Percentiles rank a stretch among this genome's conserved stretches.
phyloP scores from a whole-genome alignment of 2,797 vertebrate genomes.

The Simalia tracyae region DNA sequence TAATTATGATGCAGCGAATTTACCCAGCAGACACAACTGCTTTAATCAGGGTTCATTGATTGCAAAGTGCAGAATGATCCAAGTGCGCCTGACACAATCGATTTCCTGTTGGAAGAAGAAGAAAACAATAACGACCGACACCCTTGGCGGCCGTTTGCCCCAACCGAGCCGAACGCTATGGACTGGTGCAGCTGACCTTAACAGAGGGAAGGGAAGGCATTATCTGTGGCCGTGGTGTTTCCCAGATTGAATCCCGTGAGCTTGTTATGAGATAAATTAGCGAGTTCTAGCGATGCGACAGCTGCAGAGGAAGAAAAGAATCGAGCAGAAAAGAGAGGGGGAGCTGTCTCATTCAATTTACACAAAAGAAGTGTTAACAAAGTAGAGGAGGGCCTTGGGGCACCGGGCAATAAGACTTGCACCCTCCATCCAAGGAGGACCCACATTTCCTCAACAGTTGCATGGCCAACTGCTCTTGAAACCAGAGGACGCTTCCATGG shows the following conservation, averaged over 20 bases:
- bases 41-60: slow-evolving; percentile 84
- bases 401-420: background rate
- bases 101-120: slow-evolving; percentile 76
- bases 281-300: background rate
- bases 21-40: slow-evolving; percentile 80
- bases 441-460: background rate
- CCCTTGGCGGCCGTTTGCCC: slow-evolving; percentile 48
- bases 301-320: background rate
- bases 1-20: slow-evolving; percentile 96
- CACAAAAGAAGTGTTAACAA: slow-evolving; percentile 1
- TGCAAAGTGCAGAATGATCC: slow-evolving; percentile 76
- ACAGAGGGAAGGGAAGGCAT: slow-evolving; percentile 56
- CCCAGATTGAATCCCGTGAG: slow-evolving; percentile 37
- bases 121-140: slow-evolving; percentile 68
- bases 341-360: background rate
- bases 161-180: slow-evolving; percentile 49
- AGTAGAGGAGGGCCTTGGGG: background rate
- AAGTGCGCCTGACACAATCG: slow-evolving; percentile 78
- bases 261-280: slow-evolving; percentile 48
- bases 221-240: slow-evolving; percentile 51
- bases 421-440: background rate
- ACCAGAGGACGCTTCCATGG: background rate
- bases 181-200: slow-evolving; percentile 52
- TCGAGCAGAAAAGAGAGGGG: background rate
- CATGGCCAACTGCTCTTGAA: background rate